Evolutionary conservation across 2,888 invertebrate species (phyloP), one percentile per base, ranked within the genome.

Genomic region (Aphidius colemani): DNA sequence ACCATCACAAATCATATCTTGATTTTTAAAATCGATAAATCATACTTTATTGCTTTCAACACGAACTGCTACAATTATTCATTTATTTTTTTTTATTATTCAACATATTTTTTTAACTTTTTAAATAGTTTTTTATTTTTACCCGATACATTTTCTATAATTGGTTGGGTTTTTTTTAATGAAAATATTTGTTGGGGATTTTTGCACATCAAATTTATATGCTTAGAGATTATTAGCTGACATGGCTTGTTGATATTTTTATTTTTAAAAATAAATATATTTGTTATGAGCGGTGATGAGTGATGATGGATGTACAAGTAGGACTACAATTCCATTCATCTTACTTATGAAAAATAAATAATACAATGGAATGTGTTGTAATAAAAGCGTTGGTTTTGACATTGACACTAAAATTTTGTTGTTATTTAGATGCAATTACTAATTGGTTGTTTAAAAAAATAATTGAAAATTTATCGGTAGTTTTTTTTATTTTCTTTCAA

Each of bases 21-120:
- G 79, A 80, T 78, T 79, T 78, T 73, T 70, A 75, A 30, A 67
- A 71, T 70, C 76, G 80, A 77, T 80, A 80, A 80, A 80, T 80
- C 80, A 79, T 73, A 71, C 72, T 80, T 80, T 80, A 80, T 80
- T 78, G 75, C 74, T 70, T 70, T 69, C 69, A 66, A 63, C 69
- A 66, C 66, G 63, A 69, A 69, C 69, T 69, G 67, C 62, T 61
- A 63, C 61, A 51, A 43, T 58, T 58, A 53, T 57, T 61, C 63
- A 44, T 9, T 55, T 46, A 41, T 53, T 48, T 50, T 58, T 61
- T 51, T 68, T 63, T 48, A 39, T 53, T 18, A 53, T 18, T 55
- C 39, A 10, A 53, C 11, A 43, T 51, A 57, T 45, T 4, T 50
- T 51, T 59, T 53, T 60, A 6, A 10, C 53, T 53, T 62, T 55